These are phyloP conservation scores for Campopleginae sp. DNA, from an alignment of 2,888 invertebrate genomes.

Conservation along the genomic window DNA sequence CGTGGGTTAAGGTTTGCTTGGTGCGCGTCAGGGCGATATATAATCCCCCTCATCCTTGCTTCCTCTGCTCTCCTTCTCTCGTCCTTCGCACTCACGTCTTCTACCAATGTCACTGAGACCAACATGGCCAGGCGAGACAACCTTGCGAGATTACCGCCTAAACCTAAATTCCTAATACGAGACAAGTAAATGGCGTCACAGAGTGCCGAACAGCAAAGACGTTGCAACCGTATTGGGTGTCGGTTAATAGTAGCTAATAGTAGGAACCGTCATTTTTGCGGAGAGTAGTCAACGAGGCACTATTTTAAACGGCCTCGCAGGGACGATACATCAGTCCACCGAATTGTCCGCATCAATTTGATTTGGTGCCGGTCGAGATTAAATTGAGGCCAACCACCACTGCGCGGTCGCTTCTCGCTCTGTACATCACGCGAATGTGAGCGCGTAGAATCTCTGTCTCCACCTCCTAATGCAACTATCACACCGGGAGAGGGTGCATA, in stretches of 20 bases:
- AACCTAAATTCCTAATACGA: conserved; percentile 39
- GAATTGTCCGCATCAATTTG: conserved; percentile 44
- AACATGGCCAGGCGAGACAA: conserved; percentile 53
- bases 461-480: conserved; percentile 23
- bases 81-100: background rate
- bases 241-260: background rate
- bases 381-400: conserved; percentile 14
- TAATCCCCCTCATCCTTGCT: conserved; percentile 50
- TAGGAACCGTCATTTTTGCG: background rate
- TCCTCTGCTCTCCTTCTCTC: conserved; percentile 12
- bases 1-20: conserved; percentile 46
- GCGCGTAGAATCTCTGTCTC: conserved; percentile 17
- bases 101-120: conserved; percentile 55
- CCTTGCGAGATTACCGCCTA: conserved; percentile 55
- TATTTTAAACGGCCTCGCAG: background rate
- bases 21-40: conserved; percentile 58
- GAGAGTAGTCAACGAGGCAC: conserved; percentile 4
- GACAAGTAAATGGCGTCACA: conserved; percentile 36
- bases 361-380: conserved; percentile 22
- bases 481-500: conserved; percentile 14
- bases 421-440: conserved; percentile 5
- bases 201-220: background rate
- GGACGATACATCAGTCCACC: conserved; percentile 18
- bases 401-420: conserved; percentile 1
- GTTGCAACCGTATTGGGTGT: background rate